These are phyloP conservation scores for Cochlearius cochlearius DNA, from an alignment of 2,113 vertebrate genomes.

Conservation along the genomic window DNA sequence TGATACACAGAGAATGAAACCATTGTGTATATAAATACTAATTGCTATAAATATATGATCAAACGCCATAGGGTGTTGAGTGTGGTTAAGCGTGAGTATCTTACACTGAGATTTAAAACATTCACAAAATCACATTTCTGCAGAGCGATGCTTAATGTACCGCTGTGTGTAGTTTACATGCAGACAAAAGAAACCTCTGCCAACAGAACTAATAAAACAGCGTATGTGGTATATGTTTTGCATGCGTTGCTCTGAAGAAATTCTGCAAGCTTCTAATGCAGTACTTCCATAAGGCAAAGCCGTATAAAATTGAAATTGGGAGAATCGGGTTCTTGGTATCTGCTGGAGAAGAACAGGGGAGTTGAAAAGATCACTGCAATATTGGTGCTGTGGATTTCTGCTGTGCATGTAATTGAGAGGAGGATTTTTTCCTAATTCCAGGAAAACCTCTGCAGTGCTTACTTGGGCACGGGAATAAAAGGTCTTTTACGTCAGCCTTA, in stretches of 20 bases:
- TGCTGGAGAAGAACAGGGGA: not conserved
- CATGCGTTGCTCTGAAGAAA: not conserved
- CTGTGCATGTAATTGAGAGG: not conserved
- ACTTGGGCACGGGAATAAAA: not conserved
- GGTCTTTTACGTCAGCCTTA: not conserved
- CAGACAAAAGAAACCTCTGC: not conserved
- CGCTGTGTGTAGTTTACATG: not conserved
- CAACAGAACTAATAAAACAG: not conserved
- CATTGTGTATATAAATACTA: not conserved
- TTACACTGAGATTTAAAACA: not conserved
- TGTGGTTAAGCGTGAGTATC: not conserved
- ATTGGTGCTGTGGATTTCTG: not conserved
- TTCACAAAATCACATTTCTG: not conserved
- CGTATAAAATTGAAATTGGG: not conserved
- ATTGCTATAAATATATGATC: not conserved
- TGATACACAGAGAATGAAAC: not conserved
- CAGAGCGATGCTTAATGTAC: not conserved
- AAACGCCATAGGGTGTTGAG: not conserved
- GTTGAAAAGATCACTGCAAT: not conserved
- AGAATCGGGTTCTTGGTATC: not conserved
- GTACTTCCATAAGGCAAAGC: not conserved
- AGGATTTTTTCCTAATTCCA: not conserved
- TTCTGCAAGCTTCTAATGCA: not conserved
- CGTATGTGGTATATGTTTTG: fast-evolving
- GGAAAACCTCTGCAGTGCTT: not conserved